Evolutionary conservation across 2,888 invertebrate species (phyloP).

Genomic region (Mongoloraphidia duomilia): DNA sequence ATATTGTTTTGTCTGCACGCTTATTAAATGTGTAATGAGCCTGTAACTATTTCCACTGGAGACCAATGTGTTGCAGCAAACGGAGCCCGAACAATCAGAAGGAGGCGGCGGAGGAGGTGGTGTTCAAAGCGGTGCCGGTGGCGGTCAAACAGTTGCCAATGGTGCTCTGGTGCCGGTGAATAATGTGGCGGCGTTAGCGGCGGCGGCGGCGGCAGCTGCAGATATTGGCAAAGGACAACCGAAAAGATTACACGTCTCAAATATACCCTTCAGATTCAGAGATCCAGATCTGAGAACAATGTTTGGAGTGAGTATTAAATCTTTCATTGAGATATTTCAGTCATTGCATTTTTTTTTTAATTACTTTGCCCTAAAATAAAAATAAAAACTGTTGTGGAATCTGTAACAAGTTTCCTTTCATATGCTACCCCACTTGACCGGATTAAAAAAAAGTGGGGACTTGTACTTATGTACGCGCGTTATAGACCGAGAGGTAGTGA

Average conservation of each 20-base stretch:
- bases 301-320: constrained; percentile 77
- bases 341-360: no score
- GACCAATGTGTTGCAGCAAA: constrained; percentile 46
- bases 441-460: no score
- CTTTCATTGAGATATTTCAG: constrained; percentile 4
- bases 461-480: no score
- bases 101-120: constrained; percentile 27
- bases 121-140: constrained; percentile 28
- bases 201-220: constrained; percentile 35
- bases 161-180: constrained; percentile 36
- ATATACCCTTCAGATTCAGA: constrained; percentile 98
- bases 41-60: constrained; percentile 17
- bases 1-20: constrained; percentile 7
- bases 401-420: no score
- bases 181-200: constrained; percentile 28
- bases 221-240: constrained; percentile 57
- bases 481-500: no score
- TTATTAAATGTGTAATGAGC: constrained; percentile 1
- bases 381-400: no score
- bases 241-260: constrained; percentile 96
- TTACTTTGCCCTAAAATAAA: no score
- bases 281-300: constrained; percentile 96
- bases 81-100: constrained; percentile 39
- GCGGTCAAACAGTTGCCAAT: constrained; percentile 26
- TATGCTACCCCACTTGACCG: no score